Percentiles rank a stretch among this genome's conserved stretches.
These are phyloP conservation scores for Prostheceraeus crozeri DNA, from an alignment of 2,888 invertebrate species.

Conservation along the genomic window DNA sequence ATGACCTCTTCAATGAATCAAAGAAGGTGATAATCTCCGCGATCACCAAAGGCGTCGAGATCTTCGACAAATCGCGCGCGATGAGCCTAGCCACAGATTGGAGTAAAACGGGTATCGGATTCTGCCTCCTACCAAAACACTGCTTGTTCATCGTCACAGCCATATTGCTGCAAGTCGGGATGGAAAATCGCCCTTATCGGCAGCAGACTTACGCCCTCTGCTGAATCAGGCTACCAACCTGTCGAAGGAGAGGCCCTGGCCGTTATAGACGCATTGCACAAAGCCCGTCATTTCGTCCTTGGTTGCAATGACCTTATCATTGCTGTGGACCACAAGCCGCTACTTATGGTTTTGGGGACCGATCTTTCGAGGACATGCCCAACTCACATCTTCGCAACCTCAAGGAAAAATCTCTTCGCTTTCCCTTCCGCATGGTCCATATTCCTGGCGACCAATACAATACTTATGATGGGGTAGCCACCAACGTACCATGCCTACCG, in stretches of 20 bases:
- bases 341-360: slow-evolving; percentile 39
- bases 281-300: slow-evolving; percentile 37
- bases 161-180: slow-evolving; percentile 1
- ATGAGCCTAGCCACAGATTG: slow-evolving; percentile 45
- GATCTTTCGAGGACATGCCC: slow-evolving; percentile 36
- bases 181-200: slow-evolving; percentile 22
- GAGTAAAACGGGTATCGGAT: slow-evolving; percentile 39
- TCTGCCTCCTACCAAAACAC: slow-evolving; percentile 43
- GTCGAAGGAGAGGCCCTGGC: slow-evolving; percentile 31
- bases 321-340: slow-evolving; percentile 40
- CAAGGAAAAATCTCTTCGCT: slow-evolving; percentile 42
- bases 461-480: no score
- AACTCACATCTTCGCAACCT: slow-evolving; percentile 42
- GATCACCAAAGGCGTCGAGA: slow-evolving; percentile 41
- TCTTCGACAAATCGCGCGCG: slow-evolving; percentile 43
- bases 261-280: slow-evolving; percentile 35
- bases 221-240: slow-evolving; percentile 18
- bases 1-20: slow-evolving; percentile 32
- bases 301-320: slow-evolving; percentile 36
- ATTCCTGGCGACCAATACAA: slow-evolving; percentile 36
- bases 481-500: no score
- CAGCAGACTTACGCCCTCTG: slow-evolving; percentile 10
- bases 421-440: slow-evolving; percentile 41
- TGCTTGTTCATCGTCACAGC: not conserved
- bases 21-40: slow-evolving; percentile 33